phyloP scores from a whole-genome alignment of 1,140 invertebrate species.

The Alviniconcha marisindica region DNA sequence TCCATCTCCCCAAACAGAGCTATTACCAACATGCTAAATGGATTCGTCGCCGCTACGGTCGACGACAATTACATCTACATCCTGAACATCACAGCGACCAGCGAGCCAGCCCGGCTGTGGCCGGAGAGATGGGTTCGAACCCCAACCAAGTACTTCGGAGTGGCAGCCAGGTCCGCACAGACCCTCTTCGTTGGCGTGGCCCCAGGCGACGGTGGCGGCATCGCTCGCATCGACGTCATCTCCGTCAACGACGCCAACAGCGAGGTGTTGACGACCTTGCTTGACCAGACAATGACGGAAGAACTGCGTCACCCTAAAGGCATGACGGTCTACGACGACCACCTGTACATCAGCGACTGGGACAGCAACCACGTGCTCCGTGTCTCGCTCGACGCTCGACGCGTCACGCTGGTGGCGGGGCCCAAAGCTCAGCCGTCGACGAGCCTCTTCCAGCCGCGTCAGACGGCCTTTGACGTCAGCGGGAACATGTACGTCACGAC shows the following conservation, averaged over 20 bases:
- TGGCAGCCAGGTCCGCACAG: not conserved
- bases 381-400: not conserved
- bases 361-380: not conserved
- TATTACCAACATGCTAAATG: not conserved
- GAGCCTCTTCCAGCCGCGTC: not conserved
- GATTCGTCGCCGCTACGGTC: not conserved
- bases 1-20: not conserved
- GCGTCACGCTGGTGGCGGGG: too few species aligned
- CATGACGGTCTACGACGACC: not conserved
- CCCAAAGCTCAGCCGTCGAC: not conserved
- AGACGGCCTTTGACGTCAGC: not conserved
- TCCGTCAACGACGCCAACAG: not conserved
- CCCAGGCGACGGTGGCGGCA: not conserved
- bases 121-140: not conserved
- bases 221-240: not conserved
- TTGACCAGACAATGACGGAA: not conserved
- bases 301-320: not conserved
- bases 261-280: not conserved
- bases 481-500: constrained; percentile 26
- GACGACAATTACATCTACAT: constrained; percentile 2
- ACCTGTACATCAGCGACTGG: constrained; percentile 17
- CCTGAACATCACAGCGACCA: not conserved
- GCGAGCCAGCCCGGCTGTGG: not conserved
- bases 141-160: not conserved
- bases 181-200: not conserved